Conservation (phyloP, 2,113 vertebrate genomes). For the Phrynosoma platyrhinos region DNA sequence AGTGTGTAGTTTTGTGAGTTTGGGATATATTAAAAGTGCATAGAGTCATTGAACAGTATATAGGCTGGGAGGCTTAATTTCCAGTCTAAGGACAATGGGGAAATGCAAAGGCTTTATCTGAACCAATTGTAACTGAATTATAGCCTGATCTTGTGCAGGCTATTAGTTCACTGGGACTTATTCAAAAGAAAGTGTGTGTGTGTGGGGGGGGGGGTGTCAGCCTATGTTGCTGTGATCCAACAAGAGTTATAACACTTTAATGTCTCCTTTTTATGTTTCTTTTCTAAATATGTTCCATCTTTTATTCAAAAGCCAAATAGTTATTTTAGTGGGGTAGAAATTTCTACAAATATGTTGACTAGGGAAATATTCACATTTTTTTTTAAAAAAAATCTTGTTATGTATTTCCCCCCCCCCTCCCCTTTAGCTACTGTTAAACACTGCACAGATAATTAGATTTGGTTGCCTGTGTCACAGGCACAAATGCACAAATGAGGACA, state of each 20-base stretch:
- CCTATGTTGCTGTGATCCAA: conserved; percentile 70
- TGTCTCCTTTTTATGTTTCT: conserved; percentile 72
- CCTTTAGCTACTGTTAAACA: neutral
- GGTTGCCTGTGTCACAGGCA: too few relatives aligned
- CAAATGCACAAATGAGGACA: too few relatives aligned
- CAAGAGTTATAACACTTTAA: conserved; percentile 65
- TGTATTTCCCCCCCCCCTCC: too few relatives aligned
- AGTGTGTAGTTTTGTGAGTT: conserved; percentile 77
- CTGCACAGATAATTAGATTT: neutral
- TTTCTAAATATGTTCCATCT: conserved; percentile 59
- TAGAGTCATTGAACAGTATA: conserved; percentile 63
- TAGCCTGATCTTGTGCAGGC: neutral
- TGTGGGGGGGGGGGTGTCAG: neutral
- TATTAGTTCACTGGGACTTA: neutral
- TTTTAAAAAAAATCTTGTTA: neutral
- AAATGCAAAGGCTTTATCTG: conserved; percentile 78
- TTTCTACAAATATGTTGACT: neutral
- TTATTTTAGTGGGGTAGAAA: neutral
- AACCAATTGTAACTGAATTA: conserved; percentile 80
- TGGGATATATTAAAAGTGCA: conserved; percentile 75
- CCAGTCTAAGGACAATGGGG: conserved; percentile 79
- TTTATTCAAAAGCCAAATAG: conserved; percentile 30
- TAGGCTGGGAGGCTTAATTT: conserved; percentile 78
- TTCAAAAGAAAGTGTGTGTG: neutral
- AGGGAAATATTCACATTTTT: neutral